A percentile compares a stretch with the other conserved stretches of the same genome.
Evolutionary conservation across 2,797 vertebrate species (phyloP).

Genomic region (Synanceia verrucosa): DNA sequence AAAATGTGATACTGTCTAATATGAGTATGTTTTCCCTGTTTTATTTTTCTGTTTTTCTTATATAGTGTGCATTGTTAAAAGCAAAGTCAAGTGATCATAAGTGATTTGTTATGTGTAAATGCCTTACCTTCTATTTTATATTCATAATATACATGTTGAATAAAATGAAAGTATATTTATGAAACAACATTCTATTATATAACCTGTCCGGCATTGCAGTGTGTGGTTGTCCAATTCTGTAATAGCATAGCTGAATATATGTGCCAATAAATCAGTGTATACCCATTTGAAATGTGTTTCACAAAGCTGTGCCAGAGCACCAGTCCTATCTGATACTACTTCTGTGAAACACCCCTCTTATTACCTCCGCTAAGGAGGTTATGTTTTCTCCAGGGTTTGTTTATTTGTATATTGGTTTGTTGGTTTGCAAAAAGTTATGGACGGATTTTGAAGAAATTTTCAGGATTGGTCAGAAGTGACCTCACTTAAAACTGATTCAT

Average conservation of each 20-base stretch:
- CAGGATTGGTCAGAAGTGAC: too few species aligned
- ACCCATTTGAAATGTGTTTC: neutral
- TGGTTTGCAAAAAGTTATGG: too few species aligned
- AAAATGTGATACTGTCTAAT: neutral
- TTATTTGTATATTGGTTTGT: too few species aligned
- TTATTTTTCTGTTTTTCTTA: neutral
- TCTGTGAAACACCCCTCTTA: neutral
- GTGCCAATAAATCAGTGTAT: neutral
- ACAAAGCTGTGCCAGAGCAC: neutral
- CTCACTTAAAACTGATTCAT: too few species aligned
- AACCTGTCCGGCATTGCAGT: neutral
- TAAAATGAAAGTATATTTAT: neutral
- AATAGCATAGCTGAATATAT: neutral
- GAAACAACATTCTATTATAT: neutral
- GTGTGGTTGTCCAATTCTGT: neutral
- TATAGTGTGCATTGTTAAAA: neutral
- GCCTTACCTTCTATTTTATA: neutral
- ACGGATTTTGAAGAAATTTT: too few species aligned
- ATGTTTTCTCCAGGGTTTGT: too few species aligned
- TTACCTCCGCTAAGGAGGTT: too few species aligned
- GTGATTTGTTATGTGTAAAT: neutral
- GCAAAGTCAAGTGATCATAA: neutral
- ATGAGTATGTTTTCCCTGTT: neutral
- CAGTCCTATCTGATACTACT: neutral
- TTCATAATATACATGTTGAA: neutral